Percentiles rank a stretch among this genome's conserved stretches.
Conservation (phyloP, 2,797 vertebrate species). For the Hephaestus fuliginosus region DNA sequence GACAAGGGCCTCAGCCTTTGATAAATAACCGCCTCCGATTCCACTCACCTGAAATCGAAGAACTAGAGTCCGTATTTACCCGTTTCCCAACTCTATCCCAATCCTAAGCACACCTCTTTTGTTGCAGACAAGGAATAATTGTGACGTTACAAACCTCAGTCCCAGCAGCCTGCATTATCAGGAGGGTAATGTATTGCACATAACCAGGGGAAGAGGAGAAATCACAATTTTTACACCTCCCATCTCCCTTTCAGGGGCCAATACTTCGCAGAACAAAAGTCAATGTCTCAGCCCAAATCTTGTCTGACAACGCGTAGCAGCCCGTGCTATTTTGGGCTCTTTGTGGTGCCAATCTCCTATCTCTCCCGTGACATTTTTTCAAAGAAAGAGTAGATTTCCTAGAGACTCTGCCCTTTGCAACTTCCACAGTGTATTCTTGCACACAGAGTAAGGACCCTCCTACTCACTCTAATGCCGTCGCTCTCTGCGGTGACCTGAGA, state of each 20-base stretch:
- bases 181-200: conserved; percentile 86
- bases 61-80: conserved; percentile 83
- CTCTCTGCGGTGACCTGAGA: conserved; percentile 86
- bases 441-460: conserved; percentile 90
- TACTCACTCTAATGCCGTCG: conserved; percentile 88
- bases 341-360: conserved; percentile 99
- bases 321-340: conserved; percentile 97
- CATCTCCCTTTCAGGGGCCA: conserved; percentile 94
- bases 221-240: conserved; percentile 93
- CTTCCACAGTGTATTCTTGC: conserved; percentile 95
- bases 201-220: conserved; percentile 91
- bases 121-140: conserved; percentile 89
- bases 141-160: conserved; percentile 90
- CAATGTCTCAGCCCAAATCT: conserved; percentile 99
- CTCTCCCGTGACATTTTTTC: conserved; percentile 99
- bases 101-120: conserved; percentile 87
- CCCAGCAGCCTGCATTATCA: conserved; percentile 88
- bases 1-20: conserved; percentile 87
- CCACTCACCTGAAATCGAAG: conserved; percentile 84
- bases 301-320: conserved; percentile 99
- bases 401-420: conserved; percentile 99
- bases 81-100: conserved; percentile 75
- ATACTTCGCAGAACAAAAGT: conserved; percentile 97
- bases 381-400: conserved; percentile 99
- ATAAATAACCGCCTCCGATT: conserved; percentile 90